Conservation (phyloP, 2,888 invertebrate species). For the Mythimna loreyi region DNA sequence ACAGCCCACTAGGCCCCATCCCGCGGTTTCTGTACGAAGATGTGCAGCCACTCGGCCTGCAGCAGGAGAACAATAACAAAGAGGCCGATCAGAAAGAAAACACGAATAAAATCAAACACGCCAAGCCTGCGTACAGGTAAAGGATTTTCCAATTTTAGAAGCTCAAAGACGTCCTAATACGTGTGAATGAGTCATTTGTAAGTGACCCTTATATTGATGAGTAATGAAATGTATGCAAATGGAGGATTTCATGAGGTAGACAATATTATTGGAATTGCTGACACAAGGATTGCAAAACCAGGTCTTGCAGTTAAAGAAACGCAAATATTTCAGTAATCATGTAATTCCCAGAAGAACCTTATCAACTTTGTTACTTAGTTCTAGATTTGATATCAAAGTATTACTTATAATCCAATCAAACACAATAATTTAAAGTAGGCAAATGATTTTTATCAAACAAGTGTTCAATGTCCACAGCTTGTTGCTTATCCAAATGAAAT, state of each 20-base stretch:
- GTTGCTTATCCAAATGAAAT: not conserved
- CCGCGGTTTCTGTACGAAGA: slow-evolving; percentile 88
- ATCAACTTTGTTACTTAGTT: slow-evolving; percentile 28
- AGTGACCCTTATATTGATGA: slow-evolving; percentile 70
- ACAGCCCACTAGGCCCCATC: slow-evolving; percentile 87
- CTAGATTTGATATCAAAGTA: slow-evolving; percentile 38
- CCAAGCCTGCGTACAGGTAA: slow-evolving; percentile 91
- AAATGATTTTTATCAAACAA: slow-evolving; percentile 1
- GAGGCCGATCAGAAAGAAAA: slow-evolving; percentile 85
- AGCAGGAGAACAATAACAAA: slow-evolving; percentile 88
- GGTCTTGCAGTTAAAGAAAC: slow-evolving; percentile 25
- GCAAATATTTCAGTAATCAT: slow-evolving; percentile 19
- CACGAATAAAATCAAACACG: slow-evolving; percentile 88
- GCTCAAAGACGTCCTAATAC: slow-evolving; percentile 57
- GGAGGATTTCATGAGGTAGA: slow-evolving; percentile 33
- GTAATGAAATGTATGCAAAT: slow-evolving; percentile 46
- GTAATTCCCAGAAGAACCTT: slow-evolving; percentile 34
- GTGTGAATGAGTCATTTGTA: slow-evolving; percentile 61
- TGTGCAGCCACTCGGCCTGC: slow-evolving; percentile 83
- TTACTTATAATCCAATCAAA: slow-evolving; percentile 19
- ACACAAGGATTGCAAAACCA: slow-evolving; percentile 44
- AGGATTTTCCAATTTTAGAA: slow-evolving; percentile 68
- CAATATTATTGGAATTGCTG: slow-evolving; percentile 53
- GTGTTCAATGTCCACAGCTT: not conserved
- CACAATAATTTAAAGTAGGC: not conserved